Evolutionary conservation across 2,113 vertebrate genomes (phyloP).

Genomic region (Cyphomyrus discorhynchus): DNA sequence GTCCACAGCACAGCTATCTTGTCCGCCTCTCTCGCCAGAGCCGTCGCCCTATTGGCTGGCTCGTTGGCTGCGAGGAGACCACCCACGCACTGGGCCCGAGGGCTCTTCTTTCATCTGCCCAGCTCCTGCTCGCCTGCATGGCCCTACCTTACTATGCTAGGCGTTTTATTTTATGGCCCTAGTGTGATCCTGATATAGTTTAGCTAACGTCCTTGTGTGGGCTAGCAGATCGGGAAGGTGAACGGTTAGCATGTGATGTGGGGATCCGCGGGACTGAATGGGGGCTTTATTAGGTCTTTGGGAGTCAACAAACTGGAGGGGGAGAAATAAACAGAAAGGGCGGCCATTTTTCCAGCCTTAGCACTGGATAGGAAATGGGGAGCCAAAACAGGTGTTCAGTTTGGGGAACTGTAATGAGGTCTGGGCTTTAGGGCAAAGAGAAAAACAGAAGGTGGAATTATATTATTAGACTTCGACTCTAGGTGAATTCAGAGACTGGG

Average conservation of each 20-base stretch:
- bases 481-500: background rate
- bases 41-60: background rate
- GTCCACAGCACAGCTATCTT: background rate
- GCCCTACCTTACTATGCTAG: background rate
- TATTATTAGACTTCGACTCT: background rate
- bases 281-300: background rate
- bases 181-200: background rate
- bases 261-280: background rate
- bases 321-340: background rate
- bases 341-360: background rate
- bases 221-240: background rate
- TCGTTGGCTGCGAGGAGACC: background rate
- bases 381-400: background rate
- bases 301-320: background rate
- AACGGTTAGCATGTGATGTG: background rate
- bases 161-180: background rate
- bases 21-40: background rate
- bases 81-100: background rate
- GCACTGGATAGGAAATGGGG: background rate
- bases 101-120: background rate
- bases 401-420: background rate
- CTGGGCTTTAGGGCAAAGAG: background rate
- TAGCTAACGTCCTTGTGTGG: background rate
- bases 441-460: background rate
- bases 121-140: background rate